A percentile compares a stretch with the other conserved stretches of the same genome.
Conservation (phyloP, 1,140 invertebrate genomes). For the Colletes gigas region DNA sequence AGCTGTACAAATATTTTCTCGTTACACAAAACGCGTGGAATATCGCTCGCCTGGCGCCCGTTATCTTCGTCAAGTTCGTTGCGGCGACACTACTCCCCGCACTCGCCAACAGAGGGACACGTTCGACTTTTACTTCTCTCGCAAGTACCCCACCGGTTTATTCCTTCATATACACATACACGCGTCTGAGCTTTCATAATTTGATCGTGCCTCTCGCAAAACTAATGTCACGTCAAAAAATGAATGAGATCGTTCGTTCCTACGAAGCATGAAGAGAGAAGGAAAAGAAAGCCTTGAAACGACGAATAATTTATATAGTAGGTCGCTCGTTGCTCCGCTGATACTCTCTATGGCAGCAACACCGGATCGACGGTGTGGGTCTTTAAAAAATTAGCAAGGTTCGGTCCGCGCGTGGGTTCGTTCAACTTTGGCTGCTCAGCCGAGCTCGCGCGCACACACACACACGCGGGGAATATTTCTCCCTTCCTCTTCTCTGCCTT, state of each 20-base stretch:
- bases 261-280: background rate
- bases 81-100: no score
- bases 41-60: background rate
- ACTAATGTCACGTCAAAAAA: no score
- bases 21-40: background rate
- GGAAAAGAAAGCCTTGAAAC: background rate
- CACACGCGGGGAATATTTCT: constrained; percentile 47
- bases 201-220: no score
- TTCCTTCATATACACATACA: no score
- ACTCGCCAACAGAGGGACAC: no score
- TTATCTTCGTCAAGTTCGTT: background rate
- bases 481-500: background rate
- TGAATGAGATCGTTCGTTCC: no score
- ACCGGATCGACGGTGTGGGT: constrained; percentile 36
- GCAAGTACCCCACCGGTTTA: no score
- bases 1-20: constrained; percentile 46
- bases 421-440: constrained; percentile 70
- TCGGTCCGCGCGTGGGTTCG: constrained; percentile 73
- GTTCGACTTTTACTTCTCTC: no score
- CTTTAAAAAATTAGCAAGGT: constrained; percentile 73
- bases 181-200: no score
- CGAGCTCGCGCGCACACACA: constrained; percentile 42
- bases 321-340: constrained; percentile 33
- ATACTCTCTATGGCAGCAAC: constrained; percentile 44
- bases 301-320: constrained; percentile 16